Evolutionary conservation across 2,113 vertebrate genomes (phyloP), one percentile per base, ranked within the genome.

Genomic region (Tamias sibiricus): DNA sequence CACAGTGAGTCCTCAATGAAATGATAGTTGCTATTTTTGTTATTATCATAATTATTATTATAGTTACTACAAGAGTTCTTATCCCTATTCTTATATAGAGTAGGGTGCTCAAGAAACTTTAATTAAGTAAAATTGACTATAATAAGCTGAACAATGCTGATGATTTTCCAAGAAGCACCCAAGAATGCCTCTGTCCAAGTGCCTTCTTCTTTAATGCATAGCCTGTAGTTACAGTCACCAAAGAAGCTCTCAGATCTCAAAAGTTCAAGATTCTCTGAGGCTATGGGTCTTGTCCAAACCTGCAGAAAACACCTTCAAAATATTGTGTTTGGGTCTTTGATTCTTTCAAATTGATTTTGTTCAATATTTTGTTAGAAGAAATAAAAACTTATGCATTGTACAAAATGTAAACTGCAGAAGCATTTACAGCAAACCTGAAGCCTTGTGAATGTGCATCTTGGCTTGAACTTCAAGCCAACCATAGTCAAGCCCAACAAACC

Each of bases 351-450:
- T 2, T 69, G 32, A 77, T 30, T 94, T 66, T 59, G 52, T 87
- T 93, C 13, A 82, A 13, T n/a, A 87, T 49, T 96, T 90, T 16
- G n/a, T 95, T 88, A 71, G 54, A 89, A 66, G 35, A 95, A 93
- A 95, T 75, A 87, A 94, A 96, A 92, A 44, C 2, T 4, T 64
- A 71, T 84, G 44, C 14, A 90, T 54, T 90, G 54, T 19, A 72
- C 81, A 95, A 95, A 95, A 87, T 66, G 2, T 72, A 82, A 96
- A 72, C 68, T 82, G 4, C 30, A 79, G 77, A 86, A 30, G 17
- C 6, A 6, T 52, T 96, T 80, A 83, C 8, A 77, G 49, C 44
- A 68, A 68, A 81, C 35, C 26, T 10, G 57, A 69, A 71, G 40
- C 10, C 57, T 79, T 89, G 62, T 62, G 49, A 89, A 83, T 74